These are phyloP conservation scores for Ormyrus pomaceus DNA, from an alignment of 2,888 invertebrate genomes.

Conservation along the genomic window DNA sequence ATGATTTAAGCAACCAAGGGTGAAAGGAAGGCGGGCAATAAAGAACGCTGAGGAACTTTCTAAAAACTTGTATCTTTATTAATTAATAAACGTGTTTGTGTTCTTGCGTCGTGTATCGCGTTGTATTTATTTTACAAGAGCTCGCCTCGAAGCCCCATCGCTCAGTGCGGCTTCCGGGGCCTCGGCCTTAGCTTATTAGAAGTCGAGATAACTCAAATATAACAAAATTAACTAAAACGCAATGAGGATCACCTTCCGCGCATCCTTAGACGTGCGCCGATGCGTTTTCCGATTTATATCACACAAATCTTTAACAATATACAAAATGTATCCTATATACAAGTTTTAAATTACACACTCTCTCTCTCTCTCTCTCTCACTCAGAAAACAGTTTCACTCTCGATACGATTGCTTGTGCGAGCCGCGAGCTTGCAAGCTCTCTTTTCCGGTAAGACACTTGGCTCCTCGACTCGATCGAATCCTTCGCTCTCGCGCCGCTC, in stretches of 20 bases:
- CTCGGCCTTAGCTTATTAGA: conserved; percentile 17
- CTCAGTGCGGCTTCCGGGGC: conserved; percentile 29
- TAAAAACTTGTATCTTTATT: conserved; percentile 75
- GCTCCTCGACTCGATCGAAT: conserved; percentile 34
- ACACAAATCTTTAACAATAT: conserved; percentile 76
- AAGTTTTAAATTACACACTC: conserved; percentile 73
- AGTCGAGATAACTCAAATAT: conserved; percentile 73
- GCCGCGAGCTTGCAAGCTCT: conserved; percentile 5
- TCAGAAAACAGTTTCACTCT: conserved; percentile 9
- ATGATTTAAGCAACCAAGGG: not conserved
- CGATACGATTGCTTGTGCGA: not conserved
- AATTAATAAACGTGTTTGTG: conserved; percentile 74
- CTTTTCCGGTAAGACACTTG: conserved; percentile 53
- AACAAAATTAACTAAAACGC: conserved; percentile 75
- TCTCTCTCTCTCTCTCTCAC: conserved; percentile 26
- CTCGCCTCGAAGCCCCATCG: conserved; percentile 60
- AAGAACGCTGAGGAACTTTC: conserved; percentile 58
- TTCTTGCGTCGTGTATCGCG: conserved; percentile 64
- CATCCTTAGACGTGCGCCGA: conserved; percentile 20
- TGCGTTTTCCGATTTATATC: conserved; percentile 71
- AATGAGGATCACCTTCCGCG: conserved; percentile 63
- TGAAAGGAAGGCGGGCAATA: conserved; percentile 7
- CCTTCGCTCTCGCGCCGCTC: not conserved
- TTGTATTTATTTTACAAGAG: conserved; percentile 74
- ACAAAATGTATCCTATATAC: conserved; percentile 76